phyloP scores from a whole-genome alignment of 2,888 invertebrate genomes.

The Patella depressa region DNA sequence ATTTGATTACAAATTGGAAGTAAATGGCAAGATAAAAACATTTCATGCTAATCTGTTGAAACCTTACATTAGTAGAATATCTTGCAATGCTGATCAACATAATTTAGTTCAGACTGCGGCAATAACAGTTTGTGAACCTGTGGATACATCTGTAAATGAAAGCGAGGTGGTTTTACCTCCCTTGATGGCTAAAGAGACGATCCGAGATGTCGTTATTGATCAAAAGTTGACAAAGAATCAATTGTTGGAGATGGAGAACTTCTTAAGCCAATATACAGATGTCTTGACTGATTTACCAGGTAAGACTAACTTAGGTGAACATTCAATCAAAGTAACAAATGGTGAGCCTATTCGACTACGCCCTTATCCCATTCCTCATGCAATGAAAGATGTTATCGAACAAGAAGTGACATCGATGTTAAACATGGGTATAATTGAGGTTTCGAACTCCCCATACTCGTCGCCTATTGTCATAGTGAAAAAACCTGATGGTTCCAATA shows the following conservation, averaged over 20 bases:
- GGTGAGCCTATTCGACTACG: slow-evolving; percentile 17
- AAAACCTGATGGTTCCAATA: slow-evolving; percentile 35
- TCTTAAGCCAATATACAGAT: neutral
- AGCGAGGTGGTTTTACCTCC: neutral
- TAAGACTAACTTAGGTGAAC: slow-evolving; percentile 15
- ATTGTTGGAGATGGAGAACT: neutral
- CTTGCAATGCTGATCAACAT: neutral
- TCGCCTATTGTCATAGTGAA: slow-evolving; percentile 38
- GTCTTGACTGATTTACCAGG: slow-evolving; percentile 14
- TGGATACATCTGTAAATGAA: neutral
- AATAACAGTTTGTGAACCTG: neutral
- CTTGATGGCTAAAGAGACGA: neutral
- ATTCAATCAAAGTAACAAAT: slow-evolving; percentile 20
- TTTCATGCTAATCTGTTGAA: neutral
- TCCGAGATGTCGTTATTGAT: neutral
- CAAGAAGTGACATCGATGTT: slow-evolving; percentile 29
- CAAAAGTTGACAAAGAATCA: too few relatives aligned
- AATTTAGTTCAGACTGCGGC: neutral
- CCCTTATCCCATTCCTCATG: slow-evolving; percentile 33
- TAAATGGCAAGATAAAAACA: neutral
- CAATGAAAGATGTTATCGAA: too few relatives aligned
- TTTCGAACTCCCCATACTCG: slow-evolving; percentile 36
- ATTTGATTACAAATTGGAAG: neutral
- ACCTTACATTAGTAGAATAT: neutral
- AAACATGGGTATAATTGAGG: slow-evolving; percentile 35